Evolutionary conservation across 2,797 vertebrate genomes (phyloP).

Genomic region (Saxicola maurus): DNA sequence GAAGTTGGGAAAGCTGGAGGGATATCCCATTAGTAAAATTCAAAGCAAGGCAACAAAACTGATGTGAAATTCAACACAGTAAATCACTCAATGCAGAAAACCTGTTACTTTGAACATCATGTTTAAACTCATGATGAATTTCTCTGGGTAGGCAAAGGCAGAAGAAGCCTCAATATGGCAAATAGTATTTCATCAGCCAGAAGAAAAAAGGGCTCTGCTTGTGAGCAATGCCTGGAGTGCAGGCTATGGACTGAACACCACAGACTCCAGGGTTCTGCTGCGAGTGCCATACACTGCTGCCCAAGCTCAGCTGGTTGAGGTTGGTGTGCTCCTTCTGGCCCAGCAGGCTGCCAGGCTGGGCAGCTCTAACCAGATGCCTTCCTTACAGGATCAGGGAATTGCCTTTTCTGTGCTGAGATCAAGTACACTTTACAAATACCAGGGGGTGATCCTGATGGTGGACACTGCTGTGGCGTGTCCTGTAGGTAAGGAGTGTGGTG

Average conservation of each 20-base stretch:
- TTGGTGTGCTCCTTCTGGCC: background rate
- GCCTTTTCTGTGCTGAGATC: constrained; percentile 78
- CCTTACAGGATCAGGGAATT: constrained; percentile 72
- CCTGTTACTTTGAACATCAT: background rate
- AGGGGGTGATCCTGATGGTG: constrained; percentile 66
- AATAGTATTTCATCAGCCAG: constrained; percentile 75
- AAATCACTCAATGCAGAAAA: background rate
- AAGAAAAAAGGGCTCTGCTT: constrained; percentile 68
- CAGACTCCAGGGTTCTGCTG: constrained; percentile 73
- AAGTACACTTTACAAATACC: constrained; percentile 71
- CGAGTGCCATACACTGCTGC: constrained; percentile 71
- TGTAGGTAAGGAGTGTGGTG: constrained; percentile 38
- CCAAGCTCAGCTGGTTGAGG: constrained; percentile 60
- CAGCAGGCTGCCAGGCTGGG: background rate
- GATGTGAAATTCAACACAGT: background rate
- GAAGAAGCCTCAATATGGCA: constrained; percentile 67
- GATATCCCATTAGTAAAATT: background rate
- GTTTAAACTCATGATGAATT: background rate
- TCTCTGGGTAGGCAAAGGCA: background rate
- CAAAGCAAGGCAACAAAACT: background rate
- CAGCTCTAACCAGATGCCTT: background rate
- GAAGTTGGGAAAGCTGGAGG: background rate
- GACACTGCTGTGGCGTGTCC: constrained; percentile 77
- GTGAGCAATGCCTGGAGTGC: constrained; percentile 69
- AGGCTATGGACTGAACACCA: constrained; percentile 75